Evolutionary conservation across 2,888 invertebrate species (phyloP).

Genomic region (Lobophora halterata): DNA sequence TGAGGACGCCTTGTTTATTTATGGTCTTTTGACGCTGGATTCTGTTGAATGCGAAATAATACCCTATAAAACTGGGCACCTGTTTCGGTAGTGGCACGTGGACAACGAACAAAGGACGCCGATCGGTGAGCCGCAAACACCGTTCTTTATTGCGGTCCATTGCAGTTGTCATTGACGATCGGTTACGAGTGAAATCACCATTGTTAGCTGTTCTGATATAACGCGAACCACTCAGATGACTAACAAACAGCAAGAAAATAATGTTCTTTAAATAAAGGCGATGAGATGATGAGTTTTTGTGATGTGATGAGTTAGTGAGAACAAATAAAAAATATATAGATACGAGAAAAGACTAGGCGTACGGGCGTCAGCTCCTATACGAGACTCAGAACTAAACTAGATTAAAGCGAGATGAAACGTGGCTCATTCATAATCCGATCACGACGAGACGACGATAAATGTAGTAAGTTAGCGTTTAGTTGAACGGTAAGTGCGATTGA

Average conservation of each 20-base stretch:
- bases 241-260: slow-evolving; percentile 42
- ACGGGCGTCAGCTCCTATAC: slow-evolving; percentile 32
- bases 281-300: slow-evolving; percentile 42
- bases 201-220: slow-evolving; percentile 58
- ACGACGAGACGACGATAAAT: slow-evolving; percentile 42
- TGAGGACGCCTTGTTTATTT: slow-evolving; percentile 31
- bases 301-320: slow-evolving; percentile 41
- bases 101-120: slow-evolving; percentile 55
- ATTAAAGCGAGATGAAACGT: slow-evolving; percentile 48
- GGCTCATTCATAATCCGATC: slow-evolving; percentile 64
- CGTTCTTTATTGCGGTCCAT: slow-evolving; percentile 56
- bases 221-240: slow-evolving; percentile 37
- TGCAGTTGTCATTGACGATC: slow-evolving; percentile 59
- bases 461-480: slow-evolving; percentile 50
- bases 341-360: slow-evolving; percentile 18
- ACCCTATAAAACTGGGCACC: slow-evolving; percentile 49
- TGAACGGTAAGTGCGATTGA: slow-evolving; percentile 41
- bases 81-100: slow-evolving; percentile 51
- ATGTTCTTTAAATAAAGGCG: slow-evolving; percentile 51
- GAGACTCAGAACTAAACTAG: slow-evolving; percentile 43
- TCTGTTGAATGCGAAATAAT: slow-evolving; percentile 39
- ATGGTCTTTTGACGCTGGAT: slow-evolving; percentile 34
- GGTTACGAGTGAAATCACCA: slow-evolving; percentile 55
- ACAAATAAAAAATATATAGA: slow-evolving; percentile 37
- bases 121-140: slow-evolving; percentile 49